A percentile compares a stretch with the other conserved stretches of the same genome.
Evolutionary conservation across 2,888 invertebrate species (phyloP).

Genomic region (Ernsta delagoae): DNA sequence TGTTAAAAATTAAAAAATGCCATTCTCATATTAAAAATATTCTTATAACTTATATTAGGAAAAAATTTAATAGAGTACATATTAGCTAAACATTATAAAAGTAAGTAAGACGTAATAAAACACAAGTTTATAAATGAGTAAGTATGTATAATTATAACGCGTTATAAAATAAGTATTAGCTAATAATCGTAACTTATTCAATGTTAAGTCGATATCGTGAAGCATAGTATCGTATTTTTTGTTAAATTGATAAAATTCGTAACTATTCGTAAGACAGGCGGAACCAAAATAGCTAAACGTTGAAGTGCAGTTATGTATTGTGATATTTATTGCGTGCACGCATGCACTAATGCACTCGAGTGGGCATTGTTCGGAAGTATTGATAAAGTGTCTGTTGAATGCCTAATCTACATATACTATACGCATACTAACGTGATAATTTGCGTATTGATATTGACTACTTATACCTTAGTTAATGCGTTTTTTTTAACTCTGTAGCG

Average conservation of each 20-base stretch:
- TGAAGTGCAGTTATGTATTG: conserved; percentile 27
- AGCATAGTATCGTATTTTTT: not conserved
- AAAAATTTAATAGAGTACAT: too few relatives aligned
- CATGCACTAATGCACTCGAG: conserved; percentile 25
- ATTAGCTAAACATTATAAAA: too few relatives aligned
- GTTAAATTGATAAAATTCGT: conserved; percentile 39
- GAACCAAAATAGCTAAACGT: conserved; percentile 32
- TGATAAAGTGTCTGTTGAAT: conserved; percentile 28
- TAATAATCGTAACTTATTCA: not conserved
- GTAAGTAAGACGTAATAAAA: too few relatives aligned
- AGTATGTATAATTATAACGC: too few relatives aligned
- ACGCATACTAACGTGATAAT: conserved; percentile 5
- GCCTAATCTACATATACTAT: conserved; percentile 16
- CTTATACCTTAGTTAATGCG: too few relatives aligned
- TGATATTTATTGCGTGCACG: conserved; percentile 34
- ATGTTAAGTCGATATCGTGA: not conserved
- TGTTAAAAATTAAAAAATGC: too few relatives aligned
- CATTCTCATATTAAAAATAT: too few relatives aligned
- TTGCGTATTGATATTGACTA: conserved; percentile 5
- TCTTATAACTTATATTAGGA: too few relatives aligned
- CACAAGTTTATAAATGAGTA: too few relatives aligned
- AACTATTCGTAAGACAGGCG: conserved; percentile 18
- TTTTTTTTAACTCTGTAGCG: too few relatives aligned
- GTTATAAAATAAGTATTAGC: too few relatives aligned
- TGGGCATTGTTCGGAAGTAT: conserved; percentile 38